These are phyloP conservation scores for Macrosoma leucophasiata DNA, from an alignment of 2,888 invertebrate genomes.

Conservation along the genomic window DNA sequence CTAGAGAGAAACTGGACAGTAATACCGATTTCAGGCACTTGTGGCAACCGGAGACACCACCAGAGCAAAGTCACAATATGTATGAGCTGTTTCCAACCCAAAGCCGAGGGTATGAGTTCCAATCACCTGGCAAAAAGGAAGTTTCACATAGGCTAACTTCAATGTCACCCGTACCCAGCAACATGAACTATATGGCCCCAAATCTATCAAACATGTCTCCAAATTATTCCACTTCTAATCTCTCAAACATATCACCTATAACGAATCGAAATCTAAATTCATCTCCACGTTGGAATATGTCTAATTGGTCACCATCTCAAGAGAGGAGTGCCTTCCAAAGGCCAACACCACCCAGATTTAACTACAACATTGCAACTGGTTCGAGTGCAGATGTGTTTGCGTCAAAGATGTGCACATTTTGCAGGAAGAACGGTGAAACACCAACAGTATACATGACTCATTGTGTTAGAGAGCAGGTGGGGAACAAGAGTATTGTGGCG, in stretches of 20 bases:
- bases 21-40: constrained; percentile 19
- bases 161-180: not conserved
- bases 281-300: constrained; percentile 1
- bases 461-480: constrained; percentile 45
- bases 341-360: not conserved
- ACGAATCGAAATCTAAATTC: too few relatives aligned
- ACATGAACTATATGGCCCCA: constrained; percentile 15
- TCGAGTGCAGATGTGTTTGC: constrained; percentile 21
- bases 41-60: constrained; percentile 28
- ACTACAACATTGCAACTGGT: constrained; percentile 10
- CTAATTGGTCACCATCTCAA: constrained; percentile 14
- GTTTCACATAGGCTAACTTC: constrained; percentile 8
- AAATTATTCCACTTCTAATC: constrained; percentile 4
- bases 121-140: constrained; percentile 30
- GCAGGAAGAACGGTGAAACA: constrained; percentile 63
- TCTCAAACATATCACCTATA: constrained; percentile 14
- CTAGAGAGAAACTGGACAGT: constrained; percentile 3
- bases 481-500: constrained; percentile 43
- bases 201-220: constrained; percentile 20
- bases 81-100: constrained; percentile 54
- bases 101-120: constrained; percentile 34
- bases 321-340: not conserved
- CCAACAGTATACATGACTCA: constrained; percentile 56
- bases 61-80: constrained; percentile 28
- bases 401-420: constrained; percentile 53